These are phyloP conservation scores for Ptychodera flava DNA, from an alignment of 35 echinoderm and acorn worm genomes.

Conservation along the genomic window DNA sequence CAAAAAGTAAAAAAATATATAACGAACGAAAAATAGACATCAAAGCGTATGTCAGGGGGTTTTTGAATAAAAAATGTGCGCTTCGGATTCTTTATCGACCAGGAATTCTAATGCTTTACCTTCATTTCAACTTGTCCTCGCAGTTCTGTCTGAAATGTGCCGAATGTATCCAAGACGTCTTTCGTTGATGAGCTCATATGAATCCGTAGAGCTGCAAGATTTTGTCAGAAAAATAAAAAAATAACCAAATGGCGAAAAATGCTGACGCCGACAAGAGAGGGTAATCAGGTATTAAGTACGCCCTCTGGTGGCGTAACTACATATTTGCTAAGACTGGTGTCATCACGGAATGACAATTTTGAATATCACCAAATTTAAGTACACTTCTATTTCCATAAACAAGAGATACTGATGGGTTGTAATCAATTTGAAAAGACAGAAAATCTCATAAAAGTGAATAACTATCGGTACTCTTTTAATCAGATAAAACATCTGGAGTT, in stretches of 20 bases:
- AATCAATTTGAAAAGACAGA: no score
- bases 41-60: no score
- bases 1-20: no score
- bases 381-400: background rate
- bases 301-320: background rate
- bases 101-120: no score
- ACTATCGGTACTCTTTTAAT: no score
- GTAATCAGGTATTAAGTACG: background rate
- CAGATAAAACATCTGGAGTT: no score
- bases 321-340: background rate
- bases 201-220: conserved; percentile 75
- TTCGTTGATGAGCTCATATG: conserved; percentile 76
- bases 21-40: no score
- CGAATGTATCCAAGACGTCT: conserved; percentile 86
- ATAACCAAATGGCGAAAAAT: background rate
- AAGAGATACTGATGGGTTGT: background rate
- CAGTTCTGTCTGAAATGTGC: conserved; percentile 75
- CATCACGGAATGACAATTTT: background rate
- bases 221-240: background rate
- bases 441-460: no score
- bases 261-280: background rate
- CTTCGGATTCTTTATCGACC: no score
- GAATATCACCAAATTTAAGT: background rate
- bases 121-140: conserved; percentile 98
- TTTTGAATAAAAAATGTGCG: no score